Evolutionary conservation across 2,888 invertebrate species (phyloP).

Genomic region (Cylindroiulus punctatus): DNA sequence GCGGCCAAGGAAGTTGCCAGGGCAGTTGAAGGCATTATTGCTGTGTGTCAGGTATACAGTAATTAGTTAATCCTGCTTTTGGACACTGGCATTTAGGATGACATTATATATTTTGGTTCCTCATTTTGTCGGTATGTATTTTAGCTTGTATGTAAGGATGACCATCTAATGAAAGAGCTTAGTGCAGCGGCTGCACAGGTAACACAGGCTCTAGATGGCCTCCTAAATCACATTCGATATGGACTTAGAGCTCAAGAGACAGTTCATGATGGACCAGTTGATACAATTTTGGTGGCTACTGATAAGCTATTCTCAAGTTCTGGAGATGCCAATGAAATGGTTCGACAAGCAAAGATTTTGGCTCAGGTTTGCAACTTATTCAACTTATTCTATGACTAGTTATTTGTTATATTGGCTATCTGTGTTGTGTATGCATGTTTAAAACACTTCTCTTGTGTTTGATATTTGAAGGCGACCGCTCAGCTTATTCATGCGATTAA

Average conservation of each 20-base stretch:
- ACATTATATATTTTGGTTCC: neutral
- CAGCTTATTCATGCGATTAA: constrained; percentile 94
- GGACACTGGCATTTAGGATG: neutral
- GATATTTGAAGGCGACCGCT: constrained; percentile 77
- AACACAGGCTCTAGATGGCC: constrained; percentile 84
- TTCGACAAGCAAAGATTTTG: constrained; percentile 87
- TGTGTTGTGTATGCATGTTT: neutral
- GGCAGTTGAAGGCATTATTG: constrained; percentile 89
- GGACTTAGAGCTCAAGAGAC: constrained; percentile 67
- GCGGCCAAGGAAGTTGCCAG: constrained; percentile 93
- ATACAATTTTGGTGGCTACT: constrained; percentile 88
- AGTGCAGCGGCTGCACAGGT: constrained; percentile 88
- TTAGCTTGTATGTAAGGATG: constrained; percentile 73
- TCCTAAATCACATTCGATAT: constrained; percentile 81
- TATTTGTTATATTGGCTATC: neutral
- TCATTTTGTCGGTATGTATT: neutral
- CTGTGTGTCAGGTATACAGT: constrained; percentile 78
- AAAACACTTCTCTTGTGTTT: neutral
- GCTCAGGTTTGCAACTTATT: constrained; percentile 72
- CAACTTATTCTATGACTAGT: neutral
- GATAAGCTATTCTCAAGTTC: constrained; percentile 85
- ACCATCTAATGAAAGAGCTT: constrained; percentile 78
- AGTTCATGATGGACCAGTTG: constrained; percentile 82
- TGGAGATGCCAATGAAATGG: constrained; percentile 94
- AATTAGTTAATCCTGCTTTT: neutral